These are phyloP conservation scores for Andrena flavipes DNA, from an alignment of 2,888 invertebrate genomes.

Conservation along the genomic window DNA sequence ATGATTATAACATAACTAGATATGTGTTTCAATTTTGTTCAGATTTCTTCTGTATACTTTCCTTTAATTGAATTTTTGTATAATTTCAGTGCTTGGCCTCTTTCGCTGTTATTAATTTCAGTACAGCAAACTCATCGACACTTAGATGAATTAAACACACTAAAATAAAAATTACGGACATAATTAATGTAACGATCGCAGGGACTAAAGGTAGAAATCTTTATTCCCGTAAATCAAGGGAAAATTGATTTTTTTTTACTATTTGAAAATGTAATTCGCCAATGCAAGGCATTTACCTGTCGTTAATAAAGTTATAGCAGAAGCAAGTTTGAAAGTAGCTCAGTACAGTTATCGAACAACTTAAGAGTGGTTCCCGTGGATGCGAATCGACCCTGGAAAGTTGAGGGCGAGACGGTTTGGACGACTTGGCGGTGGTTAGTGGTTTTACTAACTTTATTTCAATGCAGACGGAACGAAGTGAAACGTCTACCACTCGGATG, in stretches of 20 bases:
- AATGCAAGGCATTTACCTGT: conserved; percentile 48
- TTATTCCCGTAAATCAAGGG: neutral
- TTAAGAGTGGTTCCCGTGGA: conserved; percentile 52
- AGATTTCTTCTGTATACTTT: neutral
- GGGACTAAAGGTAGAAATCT: conserved; percentile 10
- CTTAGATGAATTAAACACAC: neutral
- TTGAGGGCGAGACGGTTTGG: conserved; percentile 28
- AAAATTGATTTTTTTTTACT: conserved; percentile 10
- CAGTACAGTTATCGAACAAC: conserved; percentile 49
- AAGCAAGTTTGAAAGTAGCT: conserved; percentile 45
- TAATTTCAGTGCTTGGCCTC: neutral
- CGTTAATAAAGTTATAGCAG: conserved; percentile 59
- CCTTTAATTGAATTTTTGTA: neutral
- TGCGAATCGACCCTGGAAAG: conserved; percentile 45
- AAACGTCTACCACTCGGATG: conserved; percentile 53
- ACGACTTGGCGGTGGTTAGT: conserved; percentile 58
- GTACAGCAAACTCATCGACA: neutral
- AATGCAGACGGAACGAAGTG: conserved; percentile 60
- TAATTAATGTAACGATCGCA: neutral
- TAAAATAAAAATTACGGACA: neutral
- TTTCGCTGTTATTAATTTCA: neutral
- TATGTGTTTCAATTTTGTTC: too few relatives aligned
- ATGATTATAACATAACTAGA: too few relatives aligned
- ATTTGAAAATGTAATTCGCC: conserved; percentile 41
- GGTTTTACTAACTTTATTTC: conserved; percentile 73